These are phyloP conservation scores for Chirona hameri DNA, from an alignment of 2,888 invertebrate genomes.

Conservation along the genomic window DNA sequence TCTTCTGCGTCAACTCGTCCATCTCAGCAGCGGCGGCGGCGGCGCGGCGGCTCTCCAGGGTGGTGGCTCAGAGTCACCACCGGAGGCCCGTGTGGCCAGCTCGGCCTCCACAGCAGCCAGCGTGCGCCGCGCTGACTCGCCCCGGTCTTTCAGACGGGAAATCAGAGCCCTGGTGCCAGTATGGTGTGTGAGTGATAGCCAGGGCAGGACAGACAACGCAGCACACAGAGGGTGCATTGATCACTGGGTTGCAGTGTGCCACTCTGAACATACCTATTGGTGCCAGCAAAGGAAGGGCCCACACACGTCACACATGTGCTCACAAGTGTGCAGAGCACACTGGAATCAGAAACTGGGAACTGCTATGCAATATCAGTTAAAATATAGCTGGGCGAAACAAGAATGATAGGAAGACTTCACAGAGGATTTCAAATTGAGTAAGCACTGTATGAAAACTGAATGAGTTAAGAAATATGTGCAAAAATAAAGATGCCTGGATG, in stretches of 20 bases:
- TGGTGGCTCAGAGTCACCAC: not conserved
- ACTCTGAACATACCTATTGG: not conserved
- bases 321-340: no score
- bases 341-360: no score
- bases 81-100: not conserved
- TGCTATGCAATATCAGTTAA: no score
- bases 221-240: not conserved
- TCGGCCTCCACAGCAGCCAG: not conserved
- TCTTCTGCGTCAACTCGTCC: not conserved
- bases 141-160: not conserved
- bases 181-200: not conserved
- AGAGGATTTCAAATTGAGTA: not conserved
- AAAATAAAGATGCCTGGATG: not conserved
- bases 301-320: no score
- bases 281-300: no score
- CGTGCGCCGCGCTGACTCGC: slow-evolving; percentile 9
- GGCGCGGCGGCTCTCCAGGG: not conserved
- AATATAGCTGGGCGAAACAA: no score
- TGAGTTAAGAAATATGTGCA: not conserved
- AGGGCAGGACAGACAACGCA: not conserved
- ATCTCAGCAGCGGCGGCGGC: not conserved
- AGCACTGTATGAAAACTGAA: not conserved
- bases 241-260: not conserved
- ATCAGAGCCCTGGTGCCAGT: not conserved
- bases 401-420: not conserved